Base-by-base conservation (phyloP, 2,888 invertebrate genomes). In the Lithosia quadra region DNA sequence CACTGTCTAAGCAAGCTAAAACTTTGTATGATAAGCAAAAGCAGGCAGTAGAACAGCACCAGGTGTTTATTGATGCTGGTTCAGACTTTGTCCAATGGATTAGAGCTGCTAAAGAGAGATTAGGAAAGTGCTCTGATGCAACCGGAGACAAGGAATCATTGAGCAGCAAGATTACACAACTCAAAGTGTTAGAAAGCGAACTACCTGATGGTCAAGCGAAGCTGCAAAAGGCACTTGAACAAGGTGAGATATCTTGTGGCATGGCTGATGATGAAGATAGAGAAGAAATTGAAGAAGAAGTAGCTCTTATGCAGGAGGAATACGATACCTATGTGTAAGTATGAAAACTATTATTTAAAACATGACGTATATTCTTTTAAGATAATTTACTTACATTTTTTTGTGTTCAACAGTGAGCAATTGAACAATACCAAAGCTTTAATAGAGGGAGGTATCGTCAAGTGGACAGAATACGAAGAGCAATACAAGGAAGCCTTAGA, bases 381-480 rank as follows among this genome's bases (percentile, higher is more conserved):
- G n/a, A 21, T 0, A 21, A 28, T 36, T 22, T 10, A 7, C 15
- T 1, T 21, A 15, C 36, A n/a, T 18, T 36, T 15, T 34, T 60
- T 43, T 79, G 3, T 10, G 0, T 61, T 56, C 85, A 94, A 90
- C 87, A 97, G 97, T 58, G 98, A 98, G 81, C 96, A 97, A 71
- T 91, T 98, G 8, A 97, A 96, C 82, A 97, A 96, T 82, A 97
- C 98, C 2, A 98, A 98, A 92, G 96, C 96, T 76, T 93, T 97
- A 56, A 95, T 99, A 63, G 98, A 99, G 92, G 96, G 97, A 74
- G 98, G 98, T 82, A 98, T 98, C 86, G 98, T 98, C 0, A 98
- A 98, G 88, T 98, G 98, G 98, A 98, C 98, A 0, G 98, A 98
- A 90, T 99, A 98, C 87, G 98, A 98, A 92, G 98, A 98, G 90